Percentiles rank a stretch among this genome's conserved stretches.
Conservation (phyloP, 2,113 vertebrate genomes). For the Diadophis punctatus region DNA sequence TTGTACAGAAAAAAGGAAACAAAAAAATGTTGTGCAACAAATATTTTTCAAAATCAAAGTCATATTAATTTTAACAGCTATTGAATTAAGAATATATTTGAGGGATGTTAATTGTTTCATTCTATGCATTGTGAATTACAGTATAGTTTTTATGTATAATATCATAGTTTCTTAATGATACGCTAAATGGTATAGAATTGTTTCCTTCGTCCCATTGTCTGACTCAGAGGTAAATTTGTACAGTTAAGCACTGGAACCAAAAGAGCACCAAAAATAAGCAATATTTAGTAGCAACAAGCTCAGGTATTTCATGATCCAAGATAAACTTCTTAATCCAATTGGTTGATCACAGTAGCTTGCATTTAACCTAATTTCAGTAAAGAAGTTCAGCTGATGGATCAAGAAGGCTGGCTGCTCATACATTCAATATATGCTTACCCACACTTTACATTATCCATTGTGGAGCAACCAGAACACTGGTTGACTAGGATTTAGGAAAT, state of each 20-base stretch:
- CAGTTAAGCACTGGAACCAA: neutral
- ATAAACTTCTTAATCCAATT: neutral
- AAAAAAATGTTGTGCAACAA: neutral
- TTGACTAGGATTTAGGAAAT: neutral
- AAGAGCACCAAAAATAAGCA: neutral
- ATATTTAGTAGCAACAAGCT: neutral
- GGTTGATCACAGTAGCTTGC: neutral
- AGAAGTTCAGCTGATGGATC: neutral
- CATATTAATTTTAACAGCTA: neutral
- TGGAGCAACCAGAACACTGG: neutral
- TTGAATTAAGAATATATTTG: neutral
- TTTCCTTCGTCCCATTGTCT: neutral
- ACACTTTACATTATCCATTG: neutral
- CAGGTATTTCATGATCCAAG: neutral
- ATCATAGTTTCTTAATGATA: neutral
- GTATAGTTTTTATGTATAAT: neutral
- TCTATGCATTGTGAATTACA: neutral
- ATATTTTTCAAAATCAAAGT: constrained; percentile 5
- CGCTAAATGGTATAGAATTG: neutral
- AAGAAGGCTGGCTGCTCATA: neutral
- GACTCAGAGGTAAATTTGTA: neutral
- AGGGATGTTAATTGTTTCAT: neutral
- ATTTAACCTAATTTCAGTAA: neutral
- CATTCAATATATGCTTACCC: neutral
- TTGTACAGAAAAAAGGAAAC: neutral